Percentiles rank a stretch among this genome's conserved stretches.
Evolutionary conservation across 2,888 invertebrate genomes (phyloP).

Genomic region (Autographa pulchrina): DNA sequence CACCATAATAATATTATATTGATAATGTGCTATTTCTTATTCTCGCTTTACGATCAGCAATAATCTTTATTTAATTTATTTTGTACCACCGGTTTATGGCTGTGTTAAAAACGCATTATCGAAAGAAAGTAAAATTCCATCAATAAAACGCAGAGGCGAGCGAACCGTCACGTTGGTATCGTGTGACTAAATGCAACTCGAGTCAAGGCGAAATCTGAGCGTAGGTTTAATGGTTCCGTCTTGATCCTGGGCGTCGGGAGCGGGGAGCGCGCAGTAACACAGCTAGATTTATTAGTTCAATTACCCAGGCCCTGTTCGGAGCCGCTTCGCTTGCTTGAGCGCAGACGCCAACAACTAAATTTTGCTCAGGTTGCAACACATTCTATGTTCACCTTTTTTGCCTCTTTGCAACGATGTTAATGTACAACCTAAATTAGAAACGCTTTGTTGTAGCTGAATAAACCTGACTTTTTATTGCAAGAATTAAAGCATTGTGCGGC

Average conservation of each 20-base stretch:
- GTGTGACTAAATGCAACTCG: conserved; percentile 69
- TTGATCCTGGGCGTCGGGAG: conserved; percentile 78
- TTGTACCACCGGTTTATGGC: conserved; percentile 29
- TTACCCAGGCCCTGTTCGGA: conserved; percentile 83
- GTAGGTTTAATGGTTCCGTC: conserved; percentile 83
- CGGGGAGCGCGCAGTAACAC: conserved; percentile 74
- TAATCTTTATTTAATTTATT: conserved; percentile 49
- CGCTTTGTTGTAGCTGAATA: conserved; percentile 36
- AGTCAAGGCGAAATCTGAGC: conserved; percentile 74
- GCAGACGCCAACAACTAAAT: conserved; percentile 85
- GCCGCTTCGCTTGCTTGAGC: conserved; percentile 80
- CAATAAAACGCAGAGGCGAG: conserved; percentile 48
- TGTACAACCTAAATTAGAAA: conserved; percentile 62
- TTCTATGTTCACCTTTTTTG: conserved; percentile 67
- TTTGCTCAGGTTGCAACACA: conserved; percentile 78
- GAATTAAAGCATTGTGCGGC: conserved; percentile 29
- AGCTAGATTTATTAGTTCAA: conserved; percentile 89
- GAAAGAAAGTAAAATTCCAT: conserved; percentile 49
- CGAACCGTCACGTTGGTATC: conserved; percentile 57
- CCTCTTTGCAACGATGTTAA: conserved; percentile 59
- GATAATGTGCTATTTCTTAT: conserved; percentile 55
- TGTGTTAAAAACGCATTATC: conserved; percentile 35
- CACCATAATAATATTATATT: conserved; percentile 46
- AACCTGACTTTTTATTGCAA: conserved; percentile 31
- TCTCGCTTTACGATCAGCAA: conserved; percentile 47